Percentiles rank a stretch among this genome's conserved stretches.
phyloP scores from a whole-genome alignment of 2,888 invertebrate genomes.

The Microplitis manilae region DNA sequence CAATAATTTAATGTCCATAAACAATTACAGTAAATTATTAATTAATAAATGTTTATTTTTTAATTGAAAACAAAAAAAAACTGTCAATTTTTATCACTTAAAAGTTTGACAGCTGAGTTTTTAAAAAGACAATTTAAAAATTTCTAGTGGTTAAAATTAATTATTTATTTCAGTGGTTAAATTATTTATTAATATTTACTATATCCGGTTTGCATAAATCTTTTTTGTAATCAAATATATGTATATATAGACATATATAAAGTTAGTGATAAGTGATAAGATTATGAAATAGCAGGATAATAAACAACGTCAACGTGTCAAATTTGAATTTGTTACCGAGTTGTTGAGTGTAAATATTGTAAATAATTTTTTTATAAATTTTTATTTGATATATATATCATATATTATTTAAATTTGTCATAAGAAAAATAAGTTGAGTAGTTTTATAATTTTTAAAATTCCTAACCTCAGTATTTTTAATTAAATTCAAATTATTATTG shows the following conservation, averaged over 20 bases:
- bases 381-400: background rate
- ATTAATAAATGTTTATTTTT: background rate
- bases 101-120: background rate
- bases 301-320: background rate
- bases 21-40: background rate
- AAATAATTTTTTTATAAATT: background rate
- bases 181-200: background rate
- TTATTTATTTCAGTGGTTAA: background rate
- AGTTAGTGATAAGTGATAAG: background rate
- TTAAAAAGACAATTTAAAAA: background rate
- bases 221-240: background rate
- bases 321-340: background rate
- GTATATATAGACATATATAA: background rate
- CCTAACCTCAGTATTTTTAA: constrained; percentile 6
- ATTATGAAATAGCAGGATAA: background rate
- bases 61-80: too few relatives aligned
- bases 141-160: background rate
- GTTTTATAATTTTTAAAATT: background rate
- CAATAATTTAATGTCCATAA: background rate
- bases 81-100: background rate
- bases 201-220: background rate
- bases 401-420: background rate
- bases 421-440: background rate
- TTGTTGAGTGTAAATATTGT: background rate
- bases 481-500: background rate